phyloP scores from a whole-genome alignment of 2,113 vertebrate genomes.

The Isichthys henryi region DNA sequence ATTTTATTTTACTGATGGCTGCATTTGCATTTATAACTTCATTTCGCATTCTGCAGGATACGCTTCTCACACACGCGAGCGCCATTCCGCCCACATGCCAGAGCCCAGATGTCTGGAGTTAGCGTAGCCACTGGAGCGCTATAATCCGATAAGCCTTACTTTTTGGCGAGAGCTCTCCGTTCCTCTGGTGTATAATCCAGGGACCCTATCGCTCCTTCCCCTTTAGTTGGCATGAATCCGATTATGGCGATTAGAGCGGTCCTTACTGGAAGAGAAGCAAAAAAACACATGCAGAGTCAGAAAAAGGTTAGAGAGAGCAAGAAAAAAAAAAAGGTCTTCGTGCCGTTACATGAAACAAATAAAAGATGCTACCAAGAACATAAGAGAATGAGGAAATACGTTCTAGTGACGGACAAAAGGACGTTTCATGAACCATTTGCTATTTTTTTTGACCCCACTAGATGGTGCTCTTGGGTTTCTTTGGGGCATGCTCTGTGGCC shows the following conservation, averaged over 20 bases:
- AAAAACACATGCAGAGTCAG: slow-evolving; percentile 8
- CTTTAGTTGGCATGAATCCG: slow-evolving; percentile 98
- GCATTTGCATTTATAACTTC: not conserved
- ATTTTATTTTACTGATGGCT: not conserved
- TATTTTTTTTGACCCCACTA: not conserved
- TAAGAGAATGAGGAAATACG: not conserved
- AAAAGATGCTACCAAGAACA: not conserved
- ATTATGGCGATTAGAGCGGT: slow-evolving; percentile 96
- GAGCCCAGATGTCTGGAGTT: not conserved
- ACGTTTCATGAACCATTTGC: not conserved
- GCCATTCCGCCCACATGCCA: not conserved
- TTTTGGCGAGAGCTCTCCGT: slow-evolving; percentile 88
- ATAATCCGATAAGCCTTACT: slow-evolving; percentile 65
- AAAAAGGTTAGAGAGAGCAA: not conserved
- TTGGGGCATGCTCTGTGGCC: not conserved
- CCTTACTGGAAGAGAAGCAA: slow-evolving; percentile 72
- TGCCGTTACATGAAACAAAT: not conserved
- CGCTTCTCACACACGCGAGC: not conserved
- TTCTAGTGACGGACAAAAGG: not conserved
- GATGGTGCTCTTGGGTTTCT: not conserved
- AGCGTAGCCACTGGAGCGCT: slow-evolving; percentile 1
- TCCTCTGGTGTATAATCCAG: slow-evolving; percentile 96
- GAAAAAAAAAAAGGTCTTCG: not conserved
- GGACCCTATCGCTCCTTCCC: slow-evolving; percentile 96
- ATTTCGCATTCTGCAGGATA: not conserved